Evolutionary conservation across 2,113 vertebrate genomes (phyloP).

Genomic region (Varanus komodoensis): DNA sequence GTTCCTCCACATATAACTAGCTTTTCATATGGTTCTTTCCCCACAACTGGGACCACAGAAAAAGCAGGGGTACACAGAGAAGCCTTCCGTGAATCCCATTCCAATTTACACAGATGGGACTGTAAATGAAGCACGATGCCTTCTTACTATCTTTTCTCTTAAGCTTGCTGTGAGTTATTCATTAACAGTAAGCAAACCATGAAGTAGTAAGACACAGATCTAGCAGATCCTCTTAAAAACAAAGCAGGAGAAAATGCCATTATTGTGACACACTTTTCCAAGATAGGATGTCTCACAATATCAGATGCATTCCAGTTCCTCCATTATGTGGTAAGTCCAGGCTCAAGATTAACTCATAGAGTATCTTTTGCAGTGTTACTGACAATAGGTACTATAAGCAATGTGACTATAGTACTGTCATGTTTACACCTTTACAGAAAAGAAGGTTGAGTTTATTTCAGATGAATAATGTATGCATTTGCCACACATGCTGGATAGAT

Average conservation of each 20-base stretch:
- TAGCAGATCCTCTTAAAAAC: neutral
- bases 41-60: neutral
- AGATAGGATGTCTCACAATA: neutral
- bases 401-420: neutral
- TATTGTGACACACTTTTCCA: neutral
- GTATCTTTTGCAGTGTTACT: neutral
- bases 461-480: neutral
- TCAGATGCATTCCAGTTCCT: neutral
- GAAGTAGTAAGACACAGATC: neutral
- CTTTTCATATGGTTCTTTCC: neutral
- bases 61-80: neutral
- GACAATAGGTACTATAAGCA: neutral
- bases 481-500: neutral
- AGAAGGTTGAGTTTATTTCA: neutral
- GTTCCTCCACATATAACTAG: neutral
- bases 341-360: neutral
- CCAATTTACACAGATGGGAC: neutral
- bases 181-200: neutral
- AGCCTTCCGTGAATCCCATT: no score
- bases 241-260: no score
- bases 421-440: neutral
- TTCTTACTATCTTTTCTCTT: neutral
- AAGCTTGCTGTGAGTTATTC: neutral
- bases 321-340: neutral
- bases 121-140: neutral